phyloP scores from a whole-genome alignment of 2,888 invertebrate species.

The Hecatera dysodea region DNA sequence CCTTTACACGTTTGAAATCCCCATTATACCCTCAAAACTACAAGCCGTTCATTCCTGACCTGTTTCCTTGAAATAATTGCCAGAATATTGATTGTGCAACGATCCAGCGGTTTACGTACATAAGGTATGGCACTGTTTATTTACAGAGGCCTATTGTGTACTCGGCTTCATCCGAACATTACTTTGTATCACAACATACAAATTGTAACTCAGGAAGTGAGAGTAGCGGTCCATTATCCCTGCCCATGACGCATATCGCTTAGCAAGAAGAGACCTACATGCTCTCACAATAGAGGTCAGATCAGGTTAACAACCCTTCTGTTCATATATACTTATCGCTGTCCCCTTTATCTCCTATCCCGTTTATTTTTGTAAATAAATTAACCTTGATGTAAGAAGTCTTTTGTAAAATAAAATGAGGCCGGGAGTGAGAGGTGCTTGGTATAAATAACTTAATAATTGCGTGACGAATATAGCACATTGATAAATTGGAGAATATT shows the following conservation, averaged over 20 bases:
- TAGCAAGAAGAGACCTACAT: slow-evolving; percentile 25
- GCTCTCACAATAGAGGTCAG: slow-evolving; percentile 25
- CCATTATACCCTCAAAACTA: background rate
- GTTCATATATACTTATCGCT: slow-evolving; percentile 39
- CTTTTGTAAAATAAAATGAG: slow-evolving; percentile 27
- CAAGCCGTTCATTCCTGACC: background rate
- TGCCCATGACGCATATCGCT: slow-evolving; percentile 34
- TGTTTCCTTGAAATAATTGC: background rate
- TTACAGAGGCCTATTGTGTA: slow-evolving; percentile 34
- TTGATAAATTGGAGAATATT: background rate
- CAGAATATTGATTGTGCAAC: background rate
- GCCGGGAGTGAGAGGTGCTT: slow-evolving; percentile 2
- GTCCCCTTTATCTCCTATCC: slow-evolving; percentile 39
- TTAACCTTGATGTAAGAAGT: slow-evolving; percentile 45
- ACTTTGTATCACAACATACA: slow-evolving; percentile 53
- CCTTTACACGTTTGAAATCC: background rate
- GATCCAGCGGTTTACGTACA: background rate
- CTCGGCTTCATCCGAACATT: slow-evolving; percentile 19
- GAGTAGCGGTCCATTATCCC: slow-evolving; percentile 53
- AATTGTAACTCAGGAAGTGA: slow-evolving; percentile 51
- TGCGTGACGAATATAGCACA: slow-evolving; percentile 3
- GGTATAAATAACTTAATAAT: slow-evolving; percentile 33
- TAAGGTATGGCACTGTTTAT: slow-evolving; percentile 12
- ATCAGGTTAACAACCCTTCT: slow-evolving; percentile 34
- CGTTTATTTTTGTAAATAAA: slow-evolving; percentile 37